Evolutionary conservation across 2,888 invertebrate genomes (phyloP), one percentile per base, ranked within the genome.

Genomic region (Agelastica alni): DNA sequence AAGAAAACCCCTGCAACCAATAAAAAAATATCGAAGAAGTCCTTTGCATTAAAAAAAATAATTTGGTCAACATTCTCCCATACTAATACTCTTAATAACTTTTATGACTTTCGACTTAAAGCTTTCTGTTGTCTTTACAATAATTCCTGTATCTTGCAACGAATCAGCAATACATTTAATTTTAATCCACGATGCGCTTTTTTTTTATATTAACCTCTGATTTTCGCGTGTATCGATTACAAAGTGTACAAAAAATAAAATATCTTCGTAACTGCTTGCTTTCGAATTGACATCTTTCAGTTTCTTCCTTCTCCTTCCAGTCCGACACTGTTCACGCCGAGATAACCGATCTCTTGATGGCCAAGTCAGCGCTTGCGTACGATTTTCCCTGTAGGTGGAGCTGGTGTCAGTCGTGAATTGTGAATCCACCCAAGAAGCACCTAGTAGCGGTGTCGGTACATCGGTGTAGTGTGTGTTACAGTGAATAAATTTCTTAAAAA

Each of bases 341-440:
- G 37, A 39, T 39, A 39, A 20, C 37, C 37, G 37, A 39, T 39
- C 37, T 41, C 41, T 26, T 94, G 55, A 95, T 80, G 78, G 94
- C 95, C 69, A 86, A 86, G 2, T 93, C 80, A 44, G 68, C 67
- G 69, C 67, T 64, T 70, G 73, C 73, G 72, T 64, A 60, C 42
- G 59, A 51, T 63, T 58, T 61, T 64, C 62, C 63, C 69, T 60
- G 68, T 72, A 74, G 72, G 73, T 72, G 75, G 75, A 72, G 74
- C 73, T 73, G 72, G 61, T 63, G 68, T 74, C 71, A 72, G 73
- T 73, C 66, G 68, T 65, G 69, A 66, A 70, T 71, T 66, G 69
- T 65, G 69, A 67, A 70, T 72, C 70, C 71, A 73, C 70, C 72
- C 73, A 72, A 69, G 68, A 65, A 68, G 65, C 65, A 66, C 64